Evolutionary conservation across 1,140 invertebrate species (phyloP).

Genomic region (Globodera ellingtonae): DNA sequence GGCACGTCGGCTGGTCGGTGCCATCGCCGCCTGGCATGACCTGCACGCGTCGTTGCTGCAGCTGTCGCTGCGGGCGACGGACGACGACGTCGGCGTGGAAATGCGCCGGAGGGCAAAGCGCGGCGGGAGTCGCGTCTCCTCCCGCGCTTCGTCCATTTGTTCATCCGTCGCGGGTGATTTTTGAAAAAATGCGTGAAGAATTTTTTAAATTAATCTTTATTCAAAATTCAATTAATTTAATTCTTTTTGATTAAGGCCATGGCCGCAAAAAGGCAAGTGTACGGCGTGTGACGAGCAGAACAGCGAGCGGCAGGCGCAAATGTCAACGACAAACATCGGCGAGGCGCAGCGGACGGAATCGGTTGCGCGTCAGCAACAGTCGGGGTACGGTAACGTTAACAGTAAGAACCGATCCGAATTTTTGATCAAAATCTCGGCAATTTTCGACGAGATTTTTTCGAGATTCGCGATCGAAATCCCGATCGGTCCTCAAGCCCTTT

Average conservation of each 20-base stretch:
- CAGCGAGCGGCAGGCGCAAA: neutral
- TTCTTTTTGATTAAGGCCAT: too few relatives aligned
- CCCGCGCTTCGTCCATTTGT: neutral
- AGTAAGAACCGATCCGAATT: too few relatives aligned
- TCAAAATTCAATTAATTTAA: too few relatives aligned
- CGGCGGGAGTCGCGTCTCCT: neutral
- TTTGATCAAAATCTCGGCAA: too few relatives aligned
- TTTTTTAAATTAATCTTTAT: too few relatives aligned
- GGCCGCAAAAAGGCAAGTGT: neutral
- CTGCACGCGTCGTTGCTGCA: conserved; percentile 58
- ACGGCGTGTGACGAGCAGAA: neutral
- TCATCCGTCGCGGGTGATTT: neutral
- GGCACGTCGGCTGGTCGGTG: conserved; percentile 57
- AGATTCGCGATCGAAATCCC: too few relatives aligned
- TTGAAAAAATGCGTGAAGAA: neutral
- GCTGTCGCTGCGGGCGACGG: conserved; percentile 42
- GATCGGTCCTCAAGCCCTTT: too few relatives aligned
- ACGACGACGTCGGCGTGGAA: conserved; percentile 1
- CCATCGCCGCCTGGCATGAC: conserved; percentile 64
- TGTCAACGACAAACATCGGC: neutral
- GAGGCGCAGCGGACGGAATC: neutral
- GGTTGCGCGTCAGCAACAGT: neutral
- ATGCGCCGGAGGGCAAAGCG: neutral
- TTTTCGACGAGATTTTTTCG: too few relatives aligned
- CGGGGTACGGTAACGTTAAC: neutral